Evolutionary conservation across 2,888 invertebrate genomes (phyloP), one percentile per base, ranked within the genome.

Genomic region (Drosophila quinaria): DNA sequence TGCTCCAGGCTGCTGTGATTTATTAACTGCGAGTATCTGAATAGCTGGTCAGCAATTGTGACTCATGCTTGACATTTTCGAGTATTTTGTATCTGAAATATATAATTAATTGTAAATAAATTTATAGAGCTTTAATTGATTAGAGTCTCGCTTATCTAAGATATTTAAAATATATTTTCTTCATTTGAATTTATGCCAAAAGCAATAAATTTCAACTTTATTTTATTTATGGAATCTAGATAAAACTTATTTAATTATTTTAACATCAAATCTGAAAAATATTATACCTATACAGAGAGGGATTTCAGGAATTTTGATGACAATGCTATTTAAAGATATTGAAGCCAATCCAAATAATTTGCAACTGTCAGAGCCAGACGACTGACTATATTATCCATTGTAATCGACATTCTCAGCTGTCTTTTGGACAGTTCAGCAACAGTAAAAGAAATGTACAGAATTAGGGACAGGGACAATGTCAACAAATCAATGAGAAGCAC

Each of bases 401-500:
- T 15, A 37, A 41, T 15, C 17, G 11, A 10, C 8, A 37, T 11
- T 52, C 31, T 1, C 41, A 29, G 33, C 37, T 58, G 41, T 47
- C 49, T 25, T n/a, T 11, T 29, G 6, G n/a, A 44, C 37, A 55
- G 19, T 17, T 17, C 10, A 22, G 25, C 8, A 33, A 25, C 15
- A 25, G 22, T 10, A 5, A 19, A 13, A 3, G 9, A 8, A 25
- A 25, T 25, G 25, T 33, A 31, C 17, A 11, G 10, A 29, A 13
- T 54, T n/a, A 37, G 19, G 39, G 33, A 46, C n/a, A 76, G 62
- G 66, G 65, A 66, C 78, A 74, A 68, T 86, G 87, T 81, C 87
- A 90, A 81, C 80, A 89, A 90, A 86, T 91, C 90, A 90, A 87
- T 87, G 78, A 62, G 69, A 69, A 80, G 70, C 71, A 65, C 74